Conservation (phyloP, 2,888 invertebrate genomes). For the Uropetala carovei region DNA sequence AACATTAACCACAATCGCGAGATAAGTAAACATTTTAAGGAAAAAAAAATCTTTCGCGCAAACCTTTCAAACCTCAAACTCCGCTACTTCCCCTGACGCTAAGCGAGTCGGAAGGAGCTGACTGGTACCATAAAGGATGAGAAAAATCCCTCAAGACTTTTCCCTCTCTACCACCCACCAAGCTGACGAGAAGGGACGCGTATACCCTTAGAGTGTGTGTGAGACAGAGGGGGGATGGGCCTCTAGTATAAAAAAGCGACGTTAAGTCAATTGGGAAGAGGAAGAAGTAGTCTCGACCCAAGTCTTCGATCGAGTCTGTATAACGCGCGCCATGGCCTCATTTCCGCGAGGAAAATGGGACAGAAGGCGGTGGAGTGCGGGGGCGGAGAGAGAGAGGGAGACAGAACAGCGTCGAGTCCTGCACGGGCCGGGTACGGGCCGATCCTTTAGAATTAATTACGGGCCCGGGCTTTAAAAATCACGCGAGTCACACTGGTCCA, state of each 20-base stretch:
- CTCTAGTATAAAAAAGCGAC: neutral
- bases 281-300: neutral
- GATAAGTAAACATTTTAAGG: too few relatives aligned
- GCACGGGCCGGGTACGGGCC: too few relatives aligned
- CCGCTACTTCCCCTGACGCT: neutral
- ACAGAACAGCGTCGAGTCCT: too few relatives aligned
- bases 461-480: too few relatives aligned
- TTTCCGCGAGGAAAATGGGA: constrained; percentile 51
- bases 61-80: neutral
- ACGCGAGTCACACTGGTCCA: too few relatives aligned
- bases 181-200: neutral
- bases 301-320: constrained; percentile 16
- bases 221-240: neutral
- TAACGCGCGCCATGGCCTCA: constrained; percentile 43
- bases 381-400: constrained; percentile 8
- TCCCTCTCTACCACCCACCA: too few relatives aligned
- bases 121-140: neutral
- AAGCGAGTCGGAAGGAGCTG: neutral
- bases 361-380: constrained; percentile 39
- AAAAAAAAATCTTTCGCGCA: neutral
- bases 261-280: constrained; percentile 4
- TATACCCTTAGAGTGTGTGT: too few relatives aligned
- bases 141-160: neutral
- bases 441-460: too few relatives aligned
- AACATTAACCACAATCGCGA: too few relatives aligned